Conservation (phyloP, 2,888 invertebrate genomes). For the Drosophila vallismaia region DNA sequence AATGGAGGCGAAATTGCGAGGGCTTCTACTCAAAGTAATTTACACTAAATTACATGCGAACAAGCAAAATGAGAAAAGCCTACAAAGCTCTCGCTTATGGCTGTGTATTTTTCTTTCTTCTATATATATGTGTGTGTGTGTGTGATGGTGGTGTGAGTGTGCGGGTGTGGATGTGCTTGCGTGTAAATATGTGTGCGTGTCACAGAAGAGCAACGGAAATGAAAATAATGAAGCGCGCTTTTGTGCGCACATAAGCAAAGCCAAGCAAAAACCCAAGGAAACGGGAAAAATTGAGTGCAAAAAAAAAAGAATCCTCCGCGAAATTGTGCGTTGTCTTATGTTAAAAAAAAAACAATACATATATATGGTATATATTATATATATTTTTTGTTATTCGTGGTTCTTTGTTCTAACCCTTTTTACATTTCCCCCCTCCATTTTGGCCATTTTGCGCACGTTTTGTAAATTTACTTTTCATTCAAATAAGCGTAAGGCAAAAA, state of each 20-base stretch:
- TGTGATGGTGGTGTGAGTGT: conserved; percentile 23
- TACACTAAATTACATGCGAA: conserved; percentile 74
- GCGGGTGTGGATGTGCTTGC: not conserved
- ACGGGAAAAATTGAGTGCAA: conserved; percentile 35
- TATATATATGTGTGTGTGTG: conserved; percentile 6
- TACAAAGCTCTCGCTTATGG: conserved; percentile 40
- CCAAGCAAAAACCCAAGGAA: conserved; percentile 24
- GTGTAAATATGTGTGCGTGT: conserved; percentile 19
- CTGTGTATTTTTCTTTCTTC: conserved; percentile 21
- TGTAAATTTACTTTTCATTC: conserved; percentile 70
- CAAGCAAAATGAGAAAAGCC: conserved; percentile 52
- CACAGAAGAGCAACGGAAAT: conserved; percentile 64
- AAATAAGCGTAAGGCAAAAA: conserved; percentile 35
- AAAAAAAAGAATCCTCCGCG: conserved; percentile 16
- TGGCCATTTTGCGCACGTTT: conserved; percentile 55
- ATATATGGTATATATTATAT: not conserved
- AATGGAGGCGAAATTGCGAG: conserved; percentile 48
- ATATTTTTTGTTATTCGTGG: conserved; percentile 22
- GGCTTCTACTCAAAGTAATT: conserved; percentile 69
- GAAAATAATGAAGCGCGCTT: conserved; percentile 69
- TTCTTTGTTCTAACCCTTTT: conserved; percentile 44
- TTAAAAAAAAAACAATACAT: conserved; percentile 18
- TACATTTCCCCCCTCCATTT: conserved; percentile 7
- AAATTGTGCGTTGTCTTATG: conserved; percentile 45
- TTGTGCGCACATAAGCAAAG: conserved; percentile 60